Base-by-base conservation (phyloP, 2,888 invertebrate species). In the Drosophila fungiperda region DNA sequence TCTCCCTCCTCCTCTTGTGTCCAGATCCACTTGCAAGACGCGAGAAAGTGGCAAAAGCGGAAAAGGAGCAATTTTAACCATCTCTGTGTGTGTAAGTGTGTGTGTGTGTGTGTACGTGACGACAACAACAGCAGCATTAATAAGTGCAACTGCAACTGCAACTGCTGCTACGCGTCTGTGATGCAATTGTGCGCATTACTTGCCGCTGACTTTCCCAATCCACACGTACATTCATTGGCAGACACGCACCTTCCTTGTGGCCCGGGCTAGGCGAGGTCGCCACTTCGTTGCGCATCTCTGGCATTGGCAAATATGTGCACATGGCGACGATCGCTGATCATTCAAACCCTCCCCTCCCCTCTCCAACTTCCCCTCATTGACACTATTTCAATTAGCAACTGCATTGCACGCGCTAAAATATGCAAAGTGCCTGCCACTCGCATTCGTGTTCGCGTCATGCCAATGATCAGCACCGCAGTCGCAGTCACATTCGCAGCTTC, bases 341-440 rank as follows among this genome's bases (percentile, higher is more conserved):
- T 53, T 48, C 48, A 63, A n/a, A 23, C 42, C 29, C 40, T 29
- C 15, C n/a, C 7, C 40, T 29, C 15, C n/a, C 7, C n/a, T 29
- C 29, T 11, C 29, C 36, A 55, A 26, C 15, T 11, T 52, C 54
- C 65, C 53, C 68, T 7, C 68, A 58, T 73, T 81, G 82, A 88
- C 90, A 88, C 90, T 89, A 83, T 91, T 86, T 90, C 91, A 91
- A 92, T 91, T 91, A 91, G 92, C 89, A 83, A 83, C 86, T 87
- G 83, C 86, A 87, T 62, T 87, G 86, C 82, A 83, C 86, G 82
- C 81, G 79, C 84, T 82, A 90, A 90, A 80, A 78, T 86, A 83
- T 78, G 90, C 86, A 84, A 86, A 89, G 88, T 82, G 83, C 82
- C 90, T 80, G 74, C 82, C 78, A 75, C 74, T 82, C 73, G 84